A percentile compares a stretch with the other conserved stretches of the same genome.
Evolutionary conservation across 2,888 invertebrate genomes (phyloP).

Genomic region (Siphlonurus alternatus): DNA sequence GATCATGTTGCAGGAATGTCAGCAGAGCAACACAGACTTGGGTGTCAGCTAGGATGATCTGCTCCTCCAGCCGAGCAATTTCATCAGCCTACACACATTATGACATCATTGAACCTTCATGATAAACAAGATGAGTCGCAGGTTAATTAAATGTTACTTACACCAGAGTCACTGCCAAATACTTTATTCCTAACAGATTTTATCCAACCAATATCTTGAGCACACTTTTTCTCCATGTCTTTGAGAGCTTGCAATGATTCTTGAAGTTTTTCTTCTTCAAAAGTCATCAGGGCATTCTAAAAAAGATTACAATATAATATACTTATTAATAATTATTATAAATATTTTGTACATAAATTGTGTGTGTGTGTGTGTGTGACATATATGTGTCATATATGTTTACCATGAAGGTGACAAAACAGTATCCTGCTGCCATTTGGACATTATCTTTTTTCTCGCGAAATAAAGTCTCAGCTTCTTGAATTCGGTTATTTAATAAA

Average conservation of each 20-base stretch:
- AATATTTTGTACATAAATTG: too few species aligned
- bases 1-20: slow-evolving; percentile 44
- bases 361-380: too few species aligned
- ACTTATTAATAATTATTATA: not conserved
- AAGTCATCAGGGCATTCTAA: slow-evolving; percentile 51
- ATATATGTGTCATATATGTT: too few species aligned
- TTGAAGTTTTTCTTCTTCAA: slow-evolving; percentile 45
- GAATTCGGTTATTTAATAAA: slow-evolving; percentile 29
- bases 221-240: slow-evolving; percentile 41
- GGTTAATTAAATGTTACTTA: too few species aligned
- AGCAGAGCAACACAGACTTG: slow-evolving; percentile 45
- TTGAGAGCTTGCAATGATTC: slow-evolving; percentile 36
- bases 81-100: slow-evolving; percentile 17
- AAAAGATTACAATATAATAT: slow-evolving; percentile 13
- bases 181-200: slow-evolving; percentile 34
- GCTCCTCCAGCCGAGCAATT: slow-evolving; percentile 38
- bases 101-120: not conserved
- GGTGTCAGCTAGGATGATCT: slow-evolving; percentile 47
- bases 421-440: slow-evolving; percentile 30
- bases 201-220: slow-evolving; percentile 34
- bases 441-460: slow-evolving; percentile 26
- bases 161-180: slow-evolving; percentile 22
- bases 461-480: slow-evolving; percentile 29
- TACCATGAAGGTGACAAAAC: slow-evolving; percentile 32
- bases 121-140: not conserved